Base-by-base conservation (phyloP, 1,140 invertebrate genomes). In the Drosophila fuyamai region DNA sequence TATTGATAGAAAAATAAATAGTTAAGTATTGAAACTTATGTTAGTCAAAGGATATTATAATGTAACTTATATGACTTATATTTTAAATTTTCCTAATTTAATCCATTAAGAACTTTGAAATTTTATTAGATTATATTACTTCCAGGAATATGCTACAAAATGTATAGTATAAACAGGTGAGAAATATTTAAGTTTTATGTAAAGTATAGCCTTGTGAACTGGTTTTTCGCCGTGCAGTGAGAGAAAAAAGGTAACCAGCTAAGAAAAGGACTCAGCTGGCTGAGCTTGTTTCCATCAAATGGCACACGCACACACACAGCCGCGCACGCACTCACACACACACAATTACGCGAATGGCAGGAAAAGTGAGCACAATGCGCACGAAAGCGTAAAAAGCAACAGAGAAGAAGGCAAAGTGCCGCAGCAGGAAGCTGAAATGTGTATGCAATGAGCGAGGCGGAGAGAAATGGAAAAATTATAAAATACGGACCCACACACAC, bases 341-440 rank as follows among this genome's bases (percentile, higher is more conserved):
- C 47, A 88, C 83, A 86, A 88, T 88, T 82, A 88, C 76, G 62
- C 83, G 83, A 86, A 83, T 88, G 83, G 83, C 83, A 86, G 83
- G 79, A 88, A 86, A 77, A 88, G 83, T 81, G 83, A 76, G 72
- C 71, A 86, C 71, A 86, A 88, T 88, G 71, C 83, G 82, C 83
- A 86, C 68, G 71, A 86, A 82, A 70, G 78, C 81, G 77, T 85
- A 81, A 85, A 86, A 88, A 79, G 80, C 73, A 71, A 71, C 68
- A 58, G 63, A 62, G 48, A 60, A 27, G 61, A 60, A 27, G 61
- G 61, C 40, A 67, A 76, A 76, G 73, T 76, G 72, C 73, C 72
- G 54, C 61, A 67, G 65, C 68, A 62, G 61, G 59, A 72, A 78
- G 66, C 53, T 47, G 23, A 70, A 83, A 83, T 68, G 82, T 81